phyloP scores from a whole-genome alignment of 1,140 invertebrate species.

The Caenorhabditis brenneri region DNA sequence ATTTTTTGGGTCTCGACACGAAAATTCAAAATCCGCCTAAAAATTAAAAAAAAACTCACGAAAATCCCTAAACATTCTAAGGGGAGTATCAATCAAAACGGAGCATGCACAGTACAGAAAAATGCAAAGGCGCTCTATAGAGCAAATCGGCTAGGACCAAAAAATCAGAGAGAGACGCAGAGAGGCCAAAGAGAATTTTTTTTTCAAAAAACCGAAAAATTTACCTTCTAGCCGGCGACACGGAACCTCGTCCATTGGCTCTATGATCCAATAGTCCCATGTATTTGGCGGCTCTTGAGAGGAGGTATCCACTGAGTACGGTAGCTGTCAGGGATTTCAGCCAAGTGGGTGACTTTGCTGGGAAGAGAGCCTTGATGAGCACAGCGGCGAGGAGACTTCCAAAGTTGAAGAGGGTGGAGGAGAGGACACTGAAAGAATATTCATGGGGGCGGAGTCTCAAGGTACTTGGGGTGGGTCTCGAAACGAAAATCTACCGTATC shows the following conservation, averaged over 20 bases:
- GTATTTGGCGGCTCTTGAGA: conserved; percentile 42
- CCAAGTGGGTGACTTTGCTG: conserved; percentile 72
- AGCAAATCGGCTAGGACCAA: no score
- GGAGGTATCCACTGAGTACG: conserved; percentile 10
- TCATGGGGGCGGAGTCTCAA: background rate
- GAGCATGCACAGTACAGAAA: no score
- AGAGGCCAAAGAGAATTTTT: no score
- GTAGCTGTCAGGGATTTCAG: background rate
- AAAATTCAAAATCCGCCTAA: no score
- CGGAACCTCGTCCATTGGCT: background rate
- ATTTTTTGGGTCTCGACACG: no score
- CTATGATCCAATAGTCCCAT: conserved; percentile 13
- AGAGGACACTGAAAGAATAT: conserved; percentile 56
- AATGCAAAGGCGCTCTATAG: no score
- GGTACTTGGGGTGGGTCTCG: no score
- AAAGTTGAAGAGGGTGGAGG: conserved; percentile 76
- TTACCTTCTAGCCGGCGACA: conserved; percentile 41
- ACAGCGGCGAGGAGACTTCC: conserved; percentile 80
- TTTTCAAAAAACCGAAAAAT: background rate
- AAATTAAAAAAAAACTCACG: no score
- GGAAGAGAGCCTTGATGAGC: conserved; percentile 77
- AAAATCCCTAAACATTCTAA: no score
- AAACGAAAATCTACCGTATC: no score
- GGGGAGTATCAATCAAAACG: no score
- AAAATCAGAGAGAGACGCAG: no score